Base-by-base conservation (phyloP, 2,113 vertebrate species). In the Sebastes schlegelii region DNA sequence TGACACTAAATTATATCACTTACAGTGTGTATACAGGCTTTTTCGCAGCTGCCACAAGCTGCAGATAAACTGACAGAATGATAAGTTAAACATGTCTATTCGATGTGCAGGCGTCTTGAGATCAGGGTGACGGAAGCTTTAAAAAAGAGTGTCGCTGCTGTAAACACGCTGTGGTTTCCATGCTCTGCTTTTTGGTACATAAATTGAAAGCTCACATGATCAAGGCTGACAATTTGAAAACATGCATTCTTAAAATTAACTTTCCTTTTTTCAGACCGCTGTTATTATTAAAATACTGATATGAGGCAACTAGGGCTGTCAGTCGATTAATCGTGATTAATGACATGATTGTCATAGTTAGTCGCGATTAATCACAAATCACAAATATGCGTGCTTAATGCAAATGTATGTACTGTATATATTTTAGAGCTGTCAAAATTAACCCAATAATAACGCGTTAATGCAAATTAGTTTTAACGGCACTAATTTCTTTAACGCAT, bases 1-100 rank as follows among this genome's bases (percentile, higher is more conserved):
- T 84, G 48, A 60, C 80, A 69, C 46, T n/a, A 26, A 74, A 78
- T 83, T 6, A 51, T 65, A 63, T 54, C 45, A 54, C 71, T 82
- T 62, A 70, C 55, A 71, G 12, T n/a, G 1, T 8, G 21, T n/a
- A 2, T 2, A 14, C 42, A 45, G 23, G 10, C 6, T 54, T 19
- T 66, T 46, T 26, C 52, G 9, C 57, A 23, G 58, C 51, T 54
- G 61, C 49, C 69, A 74, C 57, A 46, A 60, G 45, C 64, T 65
- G 69, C 43, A 34, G 58, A 73, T 43, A 49, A 73, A 82, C 40
- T 42, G 54, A 52, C 26, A 66, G 64, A 70, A 57, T 55, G 34
- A 65, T 45, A 10, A 62, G 49, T 67, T 60, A 5, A 48, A 69
- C 48, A 61, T 69, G 43, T 55, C 0, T 64, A 46, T 64, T 64